phyloP scores from a whole-genome alignment of 23 tunicate species.

The Trididemnum nubilum region DNA sequence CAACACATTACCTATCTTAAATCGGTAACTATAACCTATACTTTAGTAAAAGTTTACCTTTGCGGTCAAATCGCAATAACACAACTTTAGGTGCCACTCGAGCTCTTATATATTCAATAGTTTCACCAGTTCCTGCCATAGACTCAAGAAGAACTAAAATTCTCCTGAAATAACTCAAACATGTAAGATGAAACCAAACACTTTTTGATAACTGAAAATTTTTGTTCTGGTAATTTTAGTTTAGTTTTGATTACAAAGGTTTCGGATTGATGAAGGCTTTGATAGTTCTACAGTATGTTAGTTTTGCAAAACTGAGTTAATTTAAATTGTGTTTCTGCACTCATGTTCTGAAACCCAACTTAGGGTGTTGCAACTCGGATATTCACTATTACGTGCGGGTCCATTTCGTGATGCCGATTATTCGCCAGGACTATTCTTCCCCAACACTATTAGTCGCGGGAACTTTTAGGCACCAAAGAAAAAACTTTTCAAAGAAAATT shows the following conservation, averaged over 20 bases:
- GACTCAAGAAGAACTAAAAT: constrained; percentile 72
- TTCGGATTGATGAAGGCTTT: not conserved
- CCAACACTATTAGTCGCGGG: not conserved
- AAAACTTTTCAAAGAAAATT: not conserved
- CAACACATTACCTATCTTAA: too few relatives aligned
- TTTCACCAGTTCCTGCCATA: constrained; percentile 83
- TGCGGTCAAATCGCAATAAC: constrained; percentile 53
- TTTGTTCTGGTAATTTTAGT: too few relatives aligned
- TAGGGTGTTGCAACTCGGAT: too few relatives aligned
- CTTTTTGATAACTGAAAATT: not conserved
- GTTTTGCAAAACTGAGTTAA: too few relatives aligned
- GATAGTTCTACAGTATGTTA: not conserved
- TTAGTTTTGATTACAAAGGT: not conserved
- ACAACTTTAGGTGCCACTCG: constrained; percentile 63
- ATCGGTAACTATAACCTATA: too few relatives aligned
- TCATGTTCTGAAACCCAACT: too few relatives aligned
- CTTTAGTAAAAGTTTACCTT: too few relatives aligned
- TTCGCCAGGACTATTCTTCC: not conserved
- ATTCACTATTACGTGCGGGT: not conserved
- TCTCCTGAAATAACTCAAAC: constrained; percentile 5
- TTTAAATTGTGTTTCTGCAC: too few relatives aligned
- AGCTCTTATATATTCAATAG: constrained; percentile 34
- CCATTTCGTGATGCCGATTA: not conserved
- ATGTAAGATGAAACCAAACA: not conserved
- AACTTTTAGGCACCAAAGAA: not conserved